Base-by-base conservation (phyloP, 2,888 invertebrate species). In the Eupithecia vulgata region DNA sequence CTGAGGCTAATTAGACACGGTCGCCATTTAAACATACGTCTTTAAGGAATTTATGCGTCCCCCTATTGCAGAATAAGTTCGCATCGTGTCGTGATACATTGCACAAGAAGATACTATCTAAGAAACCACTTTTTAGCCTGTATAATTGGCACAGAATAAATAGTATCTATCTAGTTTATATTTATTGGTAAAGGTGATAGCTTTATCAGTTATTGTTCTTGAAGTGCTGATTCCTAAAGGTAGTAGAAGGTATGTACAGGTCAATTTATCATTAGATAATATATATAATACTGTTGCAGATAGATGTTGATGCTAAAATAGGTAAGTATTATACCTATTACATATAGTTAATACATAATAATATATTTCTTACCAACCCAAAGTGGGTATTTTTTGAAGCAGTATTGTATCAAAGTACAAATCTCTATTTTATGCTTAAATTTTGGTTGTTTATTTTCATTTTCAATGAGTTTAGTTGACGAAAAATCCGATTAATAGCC, bases 371-470 rank as follows among this genome's bases (percentile, higher is more conserved):
- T 25, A 21, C 57, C 57, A 52, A 62, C n/a, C n/a, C 52, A 35
- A 65, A 45, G 40, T 64, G 61, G 61, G 61, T 74, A 66, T n/a
- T 68, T 68, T 69, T 71, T 73, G 75, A 65, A 74, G 79, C 83
- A 85, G 85, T 84, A 86, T 86, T 85, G 75, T 72, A 73, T 74
- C 30, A 73, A 64, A 81, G 81, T 81, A 80, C 81, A 81, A 82
- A 81, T 76, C 67, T 76, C 77, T 76, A 69, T 75, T 74, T 77
- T 77, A 52, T 81, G 78, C 80, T 83, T 81, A 81, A 80, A 78
- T 69, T 34, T 61, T 68, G 57, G 52, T 79, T 65, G 78, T 80
- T 81, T 83, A 82, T 25, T 68, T 71, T 65, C 35, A 30, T n/a
- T 34, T 64, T 40, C 64, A 21, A 13, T 12, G 17, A 17, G 37